Base-by-base conservation (phyloP, 2,888 invertebrate species). In the Stenurella melanura region DNA sequence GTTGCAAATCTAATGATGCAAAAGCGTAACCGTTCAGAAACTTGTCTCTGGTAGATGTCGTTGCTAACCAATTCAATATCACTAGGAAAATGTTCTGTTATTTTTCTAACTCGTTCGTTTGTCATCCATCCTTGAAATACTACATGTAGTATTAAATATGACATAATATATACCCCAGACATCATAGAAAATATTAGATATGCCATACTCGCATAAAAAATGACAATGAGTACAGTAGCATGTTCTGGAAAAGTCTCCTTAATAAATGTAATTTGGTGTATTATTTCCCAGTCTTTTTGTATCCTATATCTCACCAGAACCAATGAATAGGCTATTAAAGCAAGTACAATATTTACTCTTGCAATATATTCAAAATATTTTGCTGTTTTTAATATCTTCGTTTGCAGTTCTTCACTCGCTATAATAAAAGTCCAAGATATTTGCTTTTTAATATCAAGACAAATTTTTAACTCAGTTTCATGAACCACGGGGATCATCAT, bases 261-360 rank as follows among this genome's bases (percentile, higher is more conserved):
- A 0, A 67, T 5, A 26, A 67, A 67, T 54, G 54, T 54, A 21
- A 67, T 15, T 50, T 67, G 67, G 54, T 67, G 50, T 21, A 67
- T 54, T 67, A 67, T 67, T 21, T 67, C 67, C 67, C 61, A 61
- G 30, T 50, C 21, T 67, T 67, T 67, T 54, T n/a, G 54, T 54
- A 19, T 10, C 4, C 12, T 19, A 26, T 10, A 4, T 15, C 67
- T 50, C 21, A 15, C 50, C 12, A 67, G 5, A n/a, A 54, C 3
- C 10, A n/a, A 15, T 18, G 6, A 1, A n/a, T 50, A 42, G 6
- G 50, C 6, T 7, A 67, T 50, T 15, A 21, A 15, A 9, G 11
- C 21, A 50, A 67, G 67, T 21, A 67, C 2, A 15, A 61, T 11
- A 12, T 61, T 67, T 21, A 67, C 54, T 19, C 54, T 67, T n/a